These are phyloP conservation scores for Diaphora mendica DNA, from an alignment of 2,888 invertebrate species.

Conservation along the genomic window DNA sequence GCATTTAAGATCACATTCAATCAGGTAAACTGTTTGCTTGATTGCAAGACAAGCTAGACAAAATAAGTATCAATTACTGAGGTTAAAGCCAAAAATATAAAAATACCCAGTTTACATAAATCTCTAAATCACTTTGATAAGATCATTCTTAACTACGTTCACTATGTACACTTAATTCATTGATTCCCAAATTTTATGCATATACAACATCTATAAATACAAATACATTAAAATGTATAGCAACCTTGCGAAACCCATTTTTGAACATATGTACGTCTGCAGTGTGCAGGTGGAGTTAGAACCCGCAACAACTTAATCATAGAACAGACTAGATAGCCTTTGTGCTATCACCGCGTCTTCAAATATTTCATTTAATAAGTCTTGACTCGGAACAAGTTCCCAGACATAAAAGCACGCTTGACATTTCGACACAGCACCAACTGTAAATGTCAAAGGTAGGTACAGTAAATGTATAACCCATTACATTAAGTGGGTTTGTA, in stretches of 20 bases:
- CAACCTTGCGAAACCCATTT: not conserved
- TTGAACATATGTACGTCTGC: too few species aligned
- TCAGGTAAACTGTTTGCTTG: not conserved
- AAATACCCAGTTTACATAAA: not conserved
- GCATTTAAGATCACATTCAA: not conserved
- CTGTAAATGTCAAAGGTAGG: slow-evolving; percentile 27
- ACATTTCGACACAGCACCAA: slow-evolving; percentile 21
- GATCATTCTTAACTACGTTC: not conserved
- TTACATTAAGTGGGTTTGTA: slow-evolving; percentile 30
- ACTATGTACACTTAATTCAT: not conserved
- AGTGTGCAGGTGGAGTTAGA: not conserved
- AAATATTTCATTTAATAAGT: slow-evolving; percentile 4
- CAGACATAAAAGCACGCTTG: slow-evolving; percentile 15
- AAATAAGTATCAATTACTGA: not conserved
- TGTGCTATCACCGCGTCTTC: not conserved
- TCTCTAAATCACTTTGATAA: not conserved
- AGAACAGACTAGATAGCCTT: not conserved
- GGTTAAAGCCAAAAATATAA: too few species aligned
- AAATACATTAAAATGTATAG: not conserved
- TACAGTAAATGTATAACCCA: slow-evolving; percentile 20
- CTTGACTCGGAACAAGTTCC: slow-evolving; percentile 7
- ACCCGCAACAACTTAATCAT: not conserved
- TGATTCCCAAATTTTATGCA: not conserved
- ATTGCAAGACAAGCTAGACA: not conserved
- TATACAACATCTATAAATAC: not conserved